These are phyloP conservation scores for Smithornis capensis DNA, from an alignment of 2,113 vertebrate species.

Conservation along the genomic window DNA sequence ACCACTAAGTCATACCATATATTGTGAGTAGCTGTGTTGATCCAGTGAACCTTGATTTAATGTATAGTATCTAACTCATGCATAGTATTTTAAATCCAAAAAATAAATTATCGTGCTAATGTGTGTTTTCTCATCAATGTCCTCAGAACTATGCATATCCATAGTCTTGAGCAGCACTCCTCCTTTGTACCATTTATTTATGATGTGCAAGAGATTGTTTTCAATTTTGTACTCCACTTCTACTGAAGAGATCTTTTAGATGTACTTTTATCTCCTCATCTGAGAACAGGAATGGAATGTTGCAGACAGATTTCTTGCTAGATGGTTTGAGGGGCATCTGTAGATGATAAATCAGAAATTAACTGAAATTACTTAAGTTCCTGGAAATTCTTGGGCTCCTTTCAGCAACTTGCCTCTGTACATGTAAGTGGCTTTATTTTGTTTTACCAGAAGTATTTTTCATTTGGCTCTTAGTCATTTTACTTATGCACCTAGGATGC, in stretches of 20 bases:
- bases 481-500: not conserved
- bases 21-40: not conserved
- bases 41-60: not conserved
- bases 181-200: constrained; percentile 1
- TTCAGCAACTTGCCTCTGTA: not conserved
- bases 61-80: not conserved
- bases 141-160: not conserved
- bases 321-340: not conserved
- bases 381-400: not conserved
- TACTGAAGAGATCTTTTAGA: not conserved
- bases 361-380: constrained; percentile 33
- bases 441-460: not conserved
- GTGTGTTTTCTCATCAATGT: constrained; percentile 10
- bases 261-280: not conserved
- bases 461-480: not conserved
- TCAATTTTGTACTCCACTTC: constrained; percentile 9
- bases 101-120: not conserved
- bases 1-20: not conserved
- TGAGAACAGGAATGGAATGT: constrained; percentile 13
- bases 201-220: constrained; percentile 14
- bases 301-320: constrained; percentile 21
- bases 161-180: not conserved
- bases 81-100: not conserved
- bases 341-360: not conserved
- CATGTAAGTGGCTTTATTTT: not conserved